These are phyloP conservation scores for Eptesicus fuscus DNA, from an alignment of 2,113 vertebrate genomes.

Conservation along the genomic window DNA sequence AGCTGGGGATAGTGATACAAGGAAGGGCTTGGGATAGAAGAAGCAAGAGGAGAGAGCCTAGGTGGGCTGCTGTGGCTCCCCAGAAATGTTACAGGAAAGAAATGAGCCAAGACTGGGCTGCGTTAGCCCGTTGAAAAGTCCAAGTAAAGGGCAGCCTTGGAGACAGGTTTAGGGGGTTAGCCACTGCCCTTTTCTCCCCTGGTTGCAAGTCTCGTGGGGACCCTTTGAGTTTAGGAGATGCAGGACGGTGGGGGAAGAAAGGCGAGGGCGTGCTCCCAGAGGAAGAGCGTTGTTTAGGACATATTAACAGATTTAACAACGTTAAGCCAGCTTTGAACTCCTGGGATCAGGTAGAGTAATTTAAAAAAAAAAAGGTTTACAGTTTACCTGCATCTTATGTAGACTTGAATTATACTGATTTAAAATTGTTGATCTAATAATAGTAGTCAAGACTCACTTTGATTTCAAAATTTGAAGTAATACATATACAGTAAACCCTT, in stretches of 20 bases:
- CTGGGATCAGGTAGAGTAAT: not conserved
- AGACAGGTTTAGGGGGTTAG: not conserved
- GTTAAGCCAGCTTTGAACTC: not conserved
- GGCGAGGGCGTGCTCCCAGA: not conserved
- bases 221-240: not conserved
- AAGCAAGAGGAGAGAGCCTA: not conserved
- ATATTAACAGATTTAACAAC: not conserved
- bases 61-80: not conserved
- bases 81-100: not conserved
- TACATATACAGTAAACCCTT: not conserved
- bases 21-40: not conserved
- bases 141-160: not conserved
- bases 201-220: not conserved
- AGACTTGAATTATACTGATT: not conserved
- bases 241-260: not conserved
- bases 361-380: not conserved
- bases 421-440: slow-evolving; percentile 8
- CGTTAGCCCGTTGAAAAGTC: not conserved
- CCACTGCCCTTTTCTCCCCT: not conserved
- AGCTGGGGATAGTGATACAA: not conserved
- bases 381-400: slow-evolving; percentile 33
- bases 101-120: not conserved
- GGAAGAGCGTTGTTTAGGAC: not conserved
- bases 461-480: slow-evolving; percentile 24
- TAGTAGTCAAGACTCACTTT: not conserved